Base-by-base conservation (phyloP, 2,888 invertebrate species). In the Julus scanicus region DNA sequence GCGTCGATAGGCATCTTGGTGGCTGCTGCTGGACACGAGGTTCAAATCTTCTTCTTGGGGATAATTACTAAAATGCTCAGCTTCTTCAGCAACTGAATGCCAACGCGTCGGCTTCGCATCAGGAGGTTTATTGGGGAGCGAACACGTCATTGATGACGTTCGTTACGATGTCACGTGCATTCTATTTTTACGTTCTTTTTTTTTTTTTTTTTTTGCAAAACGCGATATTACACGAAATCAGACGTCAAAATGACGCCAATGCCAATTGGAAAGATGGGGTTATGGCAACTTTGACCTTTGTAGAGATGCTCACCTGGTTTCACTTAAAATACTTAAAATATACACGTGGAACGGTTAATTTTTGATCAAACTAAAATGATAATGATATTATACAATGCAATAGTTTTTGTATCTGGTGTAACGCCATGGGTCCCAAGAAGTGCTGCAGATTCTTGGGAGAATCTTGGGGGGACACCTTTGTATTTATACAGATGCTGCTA, bases 1-100 rank as follows among this genome's bases (percentile, higher is more conserved):
- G 96, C 96, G 95, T 97, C 97, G 90, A 91, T 89, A 37, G 90
- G 86, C 89, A 90, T 90, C 49, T 89, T 90, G 89, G 71, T 20
- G 71, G 57, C 17, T 87, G 40, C 17, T 87, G 40, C 37, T 87
- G 57, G 71, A 71, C 63, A n/a, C 29, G 71, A 71, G 71, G 63
- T n/a, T 63, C n/a, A 63, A n/a, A 63, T 71, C 71, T 71, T 71
- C 11, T 71, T 20, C 9, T 9, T 71, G 71, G 71, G 71, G 71
- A 8, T 71, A 13, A 13, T 71, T 71, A 29, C 71, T n/a, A n/a
- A n/a, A 29, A n/a, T 57, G 57, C 57, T 9, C 71, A 71, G 20
- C 71, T 71, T 71, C 71, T 71, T 71, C 71, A 71, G 71, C 71
- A 71, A 71, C 71, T 20, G 20, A 71, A 20, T 29, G 71, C 29